Percentiles rank a stretch among this genome's conserved stretches.
Evolutionary conservation across 2,797 vertebrate genomes (phyloP).

Genomic region (Siniperca undulata): DNA sequence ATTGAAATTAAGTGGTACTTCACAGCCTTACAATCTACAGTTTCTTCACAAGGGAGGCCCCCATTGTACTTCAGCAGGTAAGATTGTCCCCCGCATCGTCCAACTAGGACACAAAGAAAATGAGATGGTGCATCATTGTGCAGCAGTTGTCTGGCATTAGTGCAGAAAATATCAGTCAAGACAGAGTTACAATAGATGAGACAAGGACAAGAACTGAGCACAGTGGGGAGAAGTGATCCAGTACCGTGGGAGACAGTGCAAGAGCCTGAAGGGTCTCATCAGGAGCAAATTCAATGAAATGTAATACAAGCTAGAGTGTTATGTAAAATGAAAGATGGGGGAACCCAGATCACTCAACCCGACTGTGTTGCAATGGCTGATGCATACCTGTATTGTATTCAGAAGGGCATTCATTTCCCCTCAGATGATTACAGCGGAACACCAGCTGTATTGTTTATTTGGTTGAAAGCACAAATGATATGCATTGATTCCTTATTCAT

Average conservation of each 20-base stretch:
- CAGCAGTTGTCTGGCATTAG: constrained; percentile 68
- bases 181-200: constrained; percentile 63
- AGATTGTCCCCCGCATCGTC: constrained; percentile 44
- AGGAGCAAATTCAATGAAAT: constrained; percentile 73
- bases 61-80: constrained; percentile 50
- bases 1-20: constrained; percentile 50
- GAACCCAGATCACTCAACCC: constrained; percentile 68
- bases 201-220: constrained; percentile 65
- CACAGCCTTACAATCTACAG: constrained; percentile 35
- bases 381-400: constrained; percentile 76
- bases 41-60: constrained; percentile 22
- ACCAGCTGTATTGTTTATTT: constrained; percentile 77
- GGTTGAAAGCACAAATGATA: constrained; percentile 77
- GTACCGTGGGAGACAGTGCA: constrained; percentile 59
- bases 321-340: constrained; percentile 71
- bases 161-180: constrained; percentile 69
- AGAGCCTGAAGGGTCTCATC: constrained; percentile 77
- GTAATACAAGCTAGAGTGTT: constrained; percentile 76
- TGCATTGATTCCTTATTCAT: constrained; percentile 80
- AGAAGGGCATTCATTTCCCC: constrained; percentile 71
- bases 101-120: constrained; percentile 64
- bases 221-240: constrained; percentile 57
- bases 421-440: constrained; percentile 64
- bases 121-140: constrained; percentile 62
- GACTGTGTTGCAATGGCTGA: constrained; percentile 39